Base-by-base conservation (phyloP, 2,888 invertebrate species). In the Abscondita cerata region DNA sequence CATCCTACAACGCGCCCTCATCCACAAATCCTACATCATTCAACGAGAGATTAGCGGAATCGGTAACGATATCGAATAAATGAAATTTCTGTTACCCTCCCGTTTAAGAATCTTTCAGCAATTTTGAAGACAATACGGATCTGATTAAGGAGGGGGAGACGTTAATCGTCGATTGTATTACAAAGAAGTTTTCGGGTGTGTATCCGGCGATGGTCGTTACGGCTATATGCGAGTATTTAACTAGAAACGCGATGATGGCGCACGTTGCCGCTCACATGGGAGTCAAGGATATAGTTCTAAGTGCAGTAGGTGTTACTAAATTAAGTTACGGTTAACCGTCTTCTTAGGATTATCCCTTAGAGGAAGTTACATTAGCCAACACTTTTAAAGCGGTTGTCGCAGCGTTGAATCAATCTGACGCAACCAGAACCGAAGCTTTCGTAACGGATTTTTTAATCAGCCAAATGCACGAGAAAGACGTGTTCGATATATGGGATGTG, bases 361-460 rank as follows among this genome's bases (percentile, higher is more conserved):
- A 85, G 44, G 81, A 84, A 19, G 76, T 81, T 25, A 90, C 89
- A 0, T 78, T 95, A 60, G 86, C 91, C 1, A 85, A 86, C 36
- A 88, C 92, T 16, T 88, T 98, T 59, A 87, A 90, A 74, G 95
- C 97, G 0, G 80, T 98, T 5, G 86, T 96, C 33, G 91, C 89
- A 12, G 93, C 93, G 0, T 78, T 98, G 3, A 80, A 86, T 1
- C 81, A 84, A 58, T 85, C 89, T 19, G 88, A 89, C 20, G 78
- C 83, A 40, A 84, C 87, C 52, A 84, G 85, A 55, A 87, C 93
- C 0, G 86, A 89, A 58, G 80, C 83, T 59, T 95, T 99, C 81
- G 87, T 98, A 0, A 83, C 92, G 54, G 98, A 98, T 77, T 91
- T 93, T 74, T 86, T 98, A 54, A 86, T 98, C 57, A 88, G 92